Percentiles rank a stretch among this genome's conserved stretches.
phyloP scores from a whole-genome alignment of 1,140 invertebrate species.

The Lepidostoma basale region DNA sequence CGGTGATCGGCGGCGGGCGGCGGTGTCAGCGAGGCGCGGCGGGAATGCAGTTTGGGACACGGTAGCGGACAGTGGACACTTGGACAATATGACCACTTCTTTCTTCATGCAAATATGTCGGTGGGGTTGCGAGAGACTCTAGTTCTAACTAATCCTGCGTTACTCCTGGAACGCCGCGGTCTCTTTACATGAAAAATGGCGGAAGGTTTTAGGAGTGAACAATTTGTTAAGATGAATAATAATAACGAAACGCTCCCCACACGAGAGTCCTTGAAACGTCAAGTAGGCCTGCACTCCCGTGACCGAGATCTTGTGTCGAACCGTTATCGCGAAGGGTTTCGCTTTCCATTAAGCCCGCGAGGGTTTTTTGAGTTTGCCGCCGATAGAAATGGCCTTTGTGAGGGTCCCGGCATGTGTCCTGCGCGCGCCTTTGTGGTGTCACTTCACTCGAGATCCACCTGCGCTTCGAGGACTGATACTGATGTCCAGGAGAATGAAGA shows the following conservation, averaged over 20 bases:
- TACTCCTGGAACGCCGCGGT: no score
- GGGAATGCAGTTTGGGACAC: slow-evolving; percentile 4
- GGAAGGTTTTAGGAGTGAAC: no score
- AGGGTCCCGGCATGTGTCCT: slow-evolving; percentile 31
- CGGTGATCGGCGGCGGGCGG: background rate
- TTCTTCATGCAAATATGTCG: no score
- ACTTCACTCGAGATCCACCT: background rate
- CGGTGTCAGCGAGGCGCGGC: background rate
- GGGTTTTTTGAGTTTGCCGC: slow-evolving; percentile 32
- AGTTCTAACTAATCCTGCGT: no score
- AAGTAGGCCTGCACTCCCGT: slow-evolving; percentile 19
- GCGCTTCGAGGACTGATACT: background rate
- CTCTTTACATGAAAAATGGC: no score
- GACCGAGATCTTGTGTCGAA: slow-evolving; percentile 28
- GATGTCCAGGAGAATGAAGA: background rate
- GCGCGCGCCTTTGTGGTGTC: slow-evolving; percentile 39
- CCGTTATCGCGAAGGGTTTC: slow-evolving; percentile 26
- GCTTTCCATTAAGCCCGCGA: slow-evolving; percentile 3
- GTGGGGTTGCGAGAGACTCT: no score
- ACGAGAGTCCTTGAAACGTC: slow-evolving; percentile 8
- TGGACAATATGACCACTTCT: no score
- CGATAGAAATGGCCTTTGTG: slow-evolving; percentile 16
- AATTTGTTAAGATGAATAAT: background rate
- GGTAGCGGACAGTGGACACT: no score
- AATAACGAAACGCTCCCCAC: background rate